phyloP scores from a whole-genome alignment of 2,888 invertebrate species.

The Scaptomyza flava region DNA sequence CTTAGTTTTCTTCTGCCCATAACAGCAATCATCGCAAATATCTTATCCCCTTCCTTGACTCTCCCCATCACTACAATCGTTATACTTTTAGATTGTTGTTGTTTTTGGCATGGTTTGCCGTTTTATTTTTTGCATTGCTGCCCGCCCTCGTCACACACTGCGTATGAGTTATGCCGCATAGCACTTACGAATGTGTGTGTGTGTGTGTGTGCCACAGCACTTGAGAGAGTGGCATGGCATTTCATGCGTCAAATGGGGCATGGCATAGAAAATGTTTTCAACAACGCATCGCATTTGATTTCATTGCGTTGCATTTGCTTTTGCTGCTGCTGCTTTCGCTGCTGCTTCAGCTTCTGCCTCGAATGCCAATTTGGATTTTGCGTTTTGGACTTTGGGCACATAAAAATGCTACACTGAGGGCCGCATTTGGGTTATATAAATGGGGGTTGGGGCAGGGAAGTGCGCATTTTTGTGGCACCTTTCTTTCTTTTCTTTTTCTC shows the following conservation, averaged over 20 bases:
- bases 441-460: background rate
- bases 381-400: conserved; percentile 68
- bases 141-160: conserved; percentile 64
- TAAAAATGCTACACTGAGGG: conserved; percentile 27
- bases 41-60: background rate
- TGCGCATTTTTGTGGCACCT: conserved; percentile 19
- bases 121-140: background rate
- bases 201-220: conserved; percentile 4
- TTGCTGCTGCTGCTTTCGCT: background rate
- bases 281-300: conserved; percentile 43
- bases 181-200: conserved; percentile 1
- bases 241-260: conserved; percentile 70
- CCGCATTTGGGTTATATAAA: background rate
- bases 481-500: conserved; percentile 33
- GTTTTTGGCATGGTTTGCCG: background rate
- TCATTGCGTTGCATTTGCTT: conserved; percentile 37
- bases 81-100: background rate
- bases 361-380: conserved; percentile 62
- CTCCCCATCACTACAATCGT: background rate
- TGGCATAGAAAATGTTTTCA: conserved; percentile 66
- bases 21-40: background rate
- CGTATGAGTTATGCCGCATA: conserved; percentile 69
- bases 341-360: conserved; percentile 27
- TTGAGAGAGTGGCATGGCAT: conserved; percentile 31
- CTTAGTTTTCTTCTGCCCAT: background rate